phyloP scores from a whole-genome alignment of 2,797 vertebrate species.

The Molothrus aeneus region DNA sequence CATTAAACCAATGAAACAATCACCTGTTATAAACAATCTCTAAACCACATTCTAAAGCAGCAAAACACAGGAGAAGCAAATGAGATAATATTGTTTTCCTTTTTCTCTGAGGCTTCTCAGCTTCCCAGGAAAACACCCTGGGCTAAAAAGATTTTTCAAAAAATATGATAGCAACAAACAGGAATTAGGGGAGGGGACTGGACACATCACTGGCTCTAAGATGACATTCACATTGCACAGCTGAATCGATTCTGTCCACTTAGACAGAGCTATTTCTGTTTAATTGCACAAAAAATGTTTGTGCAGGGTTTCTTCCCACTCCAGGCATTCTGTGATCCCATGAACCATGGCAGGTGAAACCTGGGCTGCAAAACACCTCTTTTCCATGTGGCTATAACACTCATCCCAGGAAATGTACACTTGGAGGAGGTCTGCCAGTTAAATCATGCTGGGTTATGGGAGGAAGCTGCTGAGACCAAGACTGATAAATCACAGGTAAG shows the following conservation, averaged over 20 bases:
- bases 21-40: no score
- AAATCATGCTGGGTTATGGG: neutral
- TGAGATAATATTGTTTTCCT: no score
- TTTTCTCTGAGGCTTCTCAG: no score
- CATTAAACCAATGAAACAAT: no score
- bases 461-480: neutral
- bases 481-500: neutral
- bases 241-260: neutral
- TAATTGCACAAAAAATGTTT: neutral
- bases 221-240: neutral
- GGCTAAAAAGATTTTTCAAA: no score
- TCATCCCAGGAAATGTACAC: neutral
- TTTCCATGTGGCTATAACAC: neutral
- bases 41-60: no score
- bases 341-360: neutral
- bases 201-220: neutral
- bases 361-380: neutral
- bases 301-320: neutral
- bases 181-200: neutral
- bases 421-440: neutral
- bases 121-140: no score
- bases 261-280: neutral
- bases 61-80: no score
- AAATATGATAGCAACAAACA: no score
- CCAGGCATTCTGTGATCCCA: neutral